A percentile compares a stretch with the other conserved stretches of the same genome.
Evolutionary conservation across 2,113 vertebrate species (phyloP).

Genomic region (Cinclus mexicanus): DNA sequence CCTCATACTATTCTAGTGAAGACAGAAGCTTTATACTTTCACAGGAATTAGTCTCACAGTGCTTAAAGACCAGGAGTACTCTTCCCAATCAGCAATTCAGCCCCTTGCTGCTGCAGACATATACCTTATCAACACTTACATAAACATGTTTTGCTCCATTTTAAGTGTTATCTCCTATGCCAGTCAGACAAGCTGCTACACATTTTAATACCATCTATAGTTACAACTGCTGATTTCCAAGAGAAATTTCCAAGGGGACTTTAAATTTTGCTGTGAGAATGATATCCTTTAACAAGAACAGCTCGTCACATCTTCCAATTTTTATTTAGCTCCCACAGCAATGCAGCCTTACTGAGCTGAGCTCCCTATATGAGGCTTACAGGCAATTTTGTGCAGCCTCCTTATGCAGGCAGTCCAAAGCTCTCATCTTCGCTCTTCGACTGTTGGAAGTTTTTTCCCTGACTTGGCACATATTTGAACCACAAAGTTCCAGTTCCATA

Average conservation of each 20-base stretch:
- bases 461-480: neutral
- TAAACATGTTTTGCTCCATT: neutral
- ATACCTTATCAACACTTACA: neutral
- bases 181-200: neutral
- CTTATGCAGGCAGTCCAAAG: neutral
- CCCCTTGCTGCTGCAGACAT: neutral
- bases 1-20: neutral
- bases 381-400: neutral
- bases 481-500: neutral
- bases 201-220: neutral
- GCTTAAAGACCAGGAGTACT: neutral
- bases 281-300: neutral
- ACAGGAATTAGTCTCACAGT: neutral
- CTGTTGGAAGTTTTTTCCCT: neutral
- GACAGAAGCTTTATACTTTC: neutral
- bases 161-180: neutral
- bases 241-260: neutral
- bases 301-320: neutral
- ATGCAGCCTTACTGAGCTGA: neutral
- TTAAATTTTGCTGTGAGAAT: neutral
- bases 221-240: neutral
- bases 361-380: accelerated
- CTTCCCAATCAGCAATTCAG: neutral
- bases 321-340: neutral
- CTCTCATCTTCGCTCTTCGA: neutral